Evolutionary conservation across 2,113 vertebrate species (phyloP), one percentile per base, ranked within the genome.

Genomic region (Panurus biarmicus): DNA sequence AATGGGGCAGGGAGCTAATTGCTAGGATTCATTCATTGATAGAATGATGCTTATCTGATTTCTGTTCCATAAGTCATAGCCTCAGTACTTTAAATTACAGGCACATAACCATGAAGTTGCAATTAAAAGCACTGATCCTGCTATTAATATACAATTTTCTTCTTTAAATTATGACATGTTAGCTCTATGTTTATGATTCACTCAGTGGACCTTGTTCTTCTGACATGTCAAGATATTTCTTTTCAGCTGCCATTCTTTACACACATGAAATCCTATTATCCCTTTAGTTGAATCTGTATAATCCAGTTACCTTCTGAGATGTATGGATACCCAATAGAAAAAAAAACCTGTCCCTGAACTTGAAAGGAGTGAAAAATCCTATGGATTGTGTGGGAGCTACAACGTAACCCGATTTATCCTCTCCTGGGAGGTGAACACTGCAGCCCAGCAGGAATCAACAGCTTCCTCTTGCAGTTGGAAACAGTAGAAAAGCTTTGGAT

Each of bases 171-270:
- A 71, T 90, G 74, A 85, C 84, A 83, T 82, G 71, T 35, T 47
- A 44, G 51, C 35, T 93, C 85, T 80, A 4, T 58, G 54, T 79
- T 93, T 82, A 35, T 76, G 64, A 82, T 79, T 95, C 89, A 80
- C 71, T 76, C 51, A 33, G 64, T 87, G 93, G 91, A 94, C 94
- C 54, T 73, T 91, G 75, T 91, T 91, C 82, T 18, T 11, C 85
- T 85, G 78, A 77, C 78, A 48, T 70, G 85, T 85, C 81, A 93
- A 83, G 93, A 57, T 89, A 93, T 33, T 77, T 93, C 82, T 89
- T 87, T 95, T 76, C 87, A 94, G 90, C 78, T 94, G 93, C 78
- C 87, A 85, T 85, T 91, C 93, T 95, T 91, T 90, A 56, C 44
- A 73, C 67, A 62, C 31, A 42, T 76, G 67, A 91, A 87, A 93